Conservation (phyloP, 1,140 invertebrate genomes). For the Triops longicaudatus region DNA sequence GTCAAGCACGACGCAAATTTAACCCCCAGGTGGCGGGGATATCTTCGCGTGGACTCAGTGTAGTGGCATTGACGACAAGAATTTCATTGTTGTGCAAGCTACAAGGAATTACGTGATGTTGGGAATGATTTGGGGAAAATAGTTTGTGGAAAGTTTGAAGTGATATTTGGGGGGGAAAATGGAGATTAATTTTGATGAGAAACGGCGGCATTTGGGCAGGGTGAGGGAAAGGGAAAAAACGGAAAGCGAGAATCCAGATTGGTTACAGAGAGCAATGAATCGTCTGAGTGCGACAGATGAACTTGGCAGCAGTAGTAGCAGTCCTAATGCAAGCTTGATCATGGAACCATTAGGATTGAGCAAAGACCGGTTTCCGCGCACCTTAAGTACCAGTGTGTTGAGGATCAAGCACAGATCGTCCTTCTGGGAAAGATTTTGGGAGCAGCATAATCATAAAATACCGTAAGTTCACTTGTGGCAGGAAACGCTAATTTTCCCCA, state of each 20-base stretch:
- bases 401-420: slow-evolving; percentile 59
- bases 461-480: background rate
- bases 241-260: background rate
- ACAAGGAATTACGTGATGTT: too few species aligned
- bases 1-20: background rate
- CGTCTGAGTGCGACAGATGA: background rate
- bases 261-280: background rate
- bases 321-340: background rate
- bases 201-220: background rate
- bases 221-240: background rate
- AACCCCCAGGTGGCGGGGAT: too few species aligned
- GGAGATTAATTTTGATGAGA: too few species aligned
- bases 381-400: slow-evolving; percentile 66
- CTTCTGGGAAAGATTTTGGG: slow-evolving; percentile 76
- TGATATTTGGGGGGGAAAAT: too few species aligned
- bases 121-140: too few species aligned
- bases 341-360: slow-evolving; percentile 30
- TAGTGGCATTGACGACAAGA: too few species aligned
- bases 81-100: too few species aligned
- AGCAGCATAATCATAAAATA: slow-evolving; percentile 27
- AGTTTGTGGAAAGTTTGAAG: too few species aligned
- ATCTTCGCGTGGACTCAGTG: too few species aligned
- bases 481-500: background rate
- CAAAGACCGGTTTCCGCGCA: slow-evolving; percentile 53
- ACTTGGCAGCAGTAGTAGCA: background rate